Base-by-base conservation (phyloP, 2,113 vertebrate genomes). In the Rhinichthys klamathensis region DNA sequence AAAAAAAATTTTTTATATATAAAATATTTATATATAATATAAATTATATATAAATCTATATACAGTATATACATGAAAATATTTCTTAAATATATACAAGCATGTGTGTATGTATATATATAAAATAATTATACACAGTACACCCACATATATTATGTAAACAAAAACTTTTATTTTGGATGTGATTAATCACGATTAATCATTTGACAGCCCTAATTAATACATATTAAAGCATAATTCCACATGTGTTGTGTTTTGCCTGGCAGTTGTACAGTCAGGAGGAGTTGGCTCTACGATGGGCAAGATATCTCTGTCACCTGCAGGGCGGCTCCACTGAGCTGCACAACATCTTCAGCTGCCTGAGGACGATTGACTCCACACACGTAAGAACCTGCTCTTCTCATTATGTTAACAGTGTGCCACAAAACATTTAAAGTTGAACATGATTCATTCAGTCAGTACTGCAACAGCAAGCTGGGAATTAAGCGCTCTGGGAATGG, bases 341-440 rank as follows among this genome's bases (percentile, higher is more conserved):
- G 2, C 96, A 97, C 83, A 95, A 89, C 87, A 93, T 97, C 85
- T 98, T 98, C 91, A 96, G 91, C 90, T 95, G 96, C 82, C 92
- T 99, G 84, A 96, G 91, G 90, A 96, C 96, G 81, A 91, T 98
- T 56, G 97, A 99, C 92, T 94, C 91, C 27, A 97, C 95, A 15
- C 96, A 96, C 27, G 97, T 98, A 92, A 0, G 93, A 90, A 41
- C 18, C 11, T 41, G 11, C 23, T 16, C 11, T 15, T 13, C 38
- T 25, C 12, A 73, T 73, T 44, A 73, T 10, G 0, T 41, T 41
- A 44, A 41, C 35, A 41, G 38, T 44, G 69, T 72, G 18, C 11
- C 38, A n/a, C 69, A 72, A 44, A n/a, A 44, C 35, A 41, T 38
- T 9, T 70, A 0, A 23, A 41, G n/a, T 10, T 70, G 3, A 11